phyloP scores from a whole-genome alignment of 2,797 vertebrate species.

The Pipistrellus pygmaeus region DNA sequence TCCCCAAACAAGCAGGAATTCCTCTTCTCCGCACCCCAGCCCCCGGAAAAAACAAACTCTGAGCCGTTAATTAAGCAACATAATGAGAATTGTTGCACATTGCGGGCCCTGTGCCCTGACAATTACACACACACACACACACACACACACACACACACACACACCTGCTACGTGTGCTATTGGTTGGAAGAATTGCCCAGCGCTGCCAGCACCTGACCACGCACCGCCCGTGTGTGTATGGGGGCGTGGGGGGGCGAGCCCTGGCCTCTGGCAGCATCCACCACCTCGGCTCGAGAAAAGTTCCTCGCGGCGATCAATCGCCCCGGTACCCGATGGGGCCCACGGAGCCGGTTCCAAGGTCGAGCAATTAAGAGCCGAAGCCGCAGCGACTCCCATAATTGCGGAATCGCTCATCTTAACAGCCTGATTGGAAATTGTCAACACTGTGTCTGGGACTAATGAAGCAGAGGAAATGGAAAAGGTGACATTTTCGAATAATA shows the following conservation, averaged over 20 bases:
- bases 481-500: slow-evolving; percentile 75
- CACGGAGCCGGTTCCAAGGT: slow-evolving; percentile 62
- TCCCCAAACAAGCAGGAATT: slow-evolving; percentile 41
- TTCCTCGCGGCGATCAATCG: slow-evolving; percentile 37
- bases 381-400: slow-evolving; percentile 58
- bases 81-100: background rate
- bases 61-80: slow-evolving; percentile 63
- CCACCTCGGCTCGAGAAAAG: background rate
- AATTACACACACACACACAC: background rate
- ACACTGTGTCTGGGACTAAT: slow-evolving; percentile 66
- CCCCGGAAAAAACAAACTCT: background rate
- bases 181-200: background rate
- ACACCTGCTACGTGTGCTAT: background rate
- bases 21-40: background rate
- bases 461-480: slow-evolving; percentile 73
- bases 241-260: background rate
- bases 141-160: too few relatives aligned
- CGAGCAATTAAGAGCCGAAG: slow-evolving; percentile 65
- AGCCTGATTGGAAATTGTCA: slow-evolving; percentile 77
- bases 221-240: fast-evolving
- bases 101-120: background rate
- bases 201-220: background rate
- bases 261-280: slow-evolving; percentile 29
- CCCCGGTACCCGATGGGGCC: background rate
- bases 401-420: slow-evolving; percentile 72